Evolutionary conservation across 2,113 vertebrate species (phyloP), one percentile per base, ranked within the genome.

Genomic region (Arothron firmamentum): DNA sequence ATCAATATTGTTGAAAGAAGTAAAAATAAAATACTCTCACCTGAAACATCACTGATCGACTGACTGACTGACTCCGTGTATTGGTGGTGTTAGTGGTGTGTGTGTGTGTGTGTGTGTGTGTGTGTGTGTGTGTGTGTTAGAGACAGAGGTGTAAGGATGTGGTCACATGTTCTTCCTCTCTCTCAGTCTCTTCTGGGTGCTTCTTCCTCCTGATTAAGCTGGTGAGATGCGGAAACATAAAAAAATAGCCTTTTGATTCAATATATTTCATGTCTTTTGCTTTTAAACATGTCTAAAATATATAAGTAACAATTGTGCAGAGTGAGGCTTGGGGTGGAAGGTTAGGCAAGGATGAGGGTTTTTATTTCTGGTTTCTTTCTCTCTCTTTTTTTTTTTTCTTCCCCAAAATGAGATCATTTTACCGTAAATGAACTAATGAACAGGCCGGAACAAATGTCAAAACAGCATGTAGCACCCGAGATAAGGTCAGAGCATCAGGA

Each of bases 101-200:
- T 42, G 5, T 49, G 8, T 34, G 6, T 59, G 41, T 28, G 46
- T 69, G 50, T 61, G 52, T 48, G 3, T 49, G 8, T 49, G 6
- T 59, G 19, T 25, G 5, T 45, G 49, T 28, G 47, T 23, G n/a
- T 9, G 18, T 25, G 34, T 38, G 34, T 38, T 28, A 28, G 6
- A 28, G 25, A 3, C 3, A 28, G 25, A 28, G 25, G 3, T 28
- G 45, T 74, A 75, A 80, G 81, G 78, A 81, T 78, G 75, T 84
- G 81, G 81, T 80, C 75, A 71, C 68, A 75, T 42, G 72, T 59
- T 76, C 75, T 80, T 83, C 75, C 81, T 83, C 75, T 80, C 69
- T 78, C 70, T 63, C 73, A 47, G 56, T 38, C 56, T 67, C 42
- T 59, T 63, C 15, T 42, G 55, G 53, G 63, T 42, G 25, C 38